These are phyloP conservation scores for Zaprionus tsacasi DNA, from an alignment of 1,140 invertebrate species.

Conservation along the genomic window DNA sequence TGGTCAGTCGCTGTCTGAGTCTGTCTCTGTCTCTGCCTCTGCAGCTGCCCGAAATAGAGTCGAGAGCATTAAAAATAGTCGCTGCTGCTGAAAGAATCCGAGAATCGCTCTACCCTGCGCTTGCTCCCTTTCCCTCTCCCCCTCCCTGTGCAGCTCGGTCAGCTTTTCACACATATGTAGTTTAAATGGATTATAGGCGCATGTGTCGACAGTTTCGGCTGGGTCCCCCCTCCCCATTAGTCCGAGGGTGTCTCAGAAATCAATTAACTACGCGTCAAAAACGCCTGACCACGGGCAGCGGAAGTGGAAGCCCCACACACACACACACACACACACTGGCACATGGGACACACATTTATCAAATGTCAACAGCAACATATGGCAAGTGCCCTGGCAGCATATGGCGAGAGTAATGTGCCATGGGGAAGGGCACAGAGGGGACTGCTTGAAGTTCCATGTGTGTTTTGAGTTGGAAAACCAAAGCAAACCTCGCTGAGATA, in stretches of 20 bases:
- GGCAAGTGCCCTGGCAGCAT: conserved; percentile 41
- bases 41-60: conserved; percentile 58
- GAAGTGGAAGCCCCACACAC: conserved; percentile 42
- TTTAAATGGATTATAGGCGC: conserved; percentile 73
- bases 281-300: conserved; percentile 55
- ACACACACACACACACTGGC: not conserved
- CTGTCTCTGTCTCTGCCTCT: conserved; percentile 5
- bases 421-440: not conserved
- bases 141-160: too few species aligned
- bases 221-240: conserved; percentile 5
- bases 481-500: not conserved
- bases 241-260: conserved; percentile 61
- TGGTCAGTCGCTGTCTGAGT: not conserved
- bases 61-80: conserved; percentile 39
- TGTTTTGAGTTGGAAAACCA: not conserved
- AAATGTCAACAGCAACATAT: conserved; percentile 65
- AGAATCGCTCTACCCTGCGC: not conserved
- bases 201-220: conserved; percentile 44
- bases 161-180: conserved; percentile 21
- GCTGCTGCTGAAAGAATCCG: conserved; percentile 26
- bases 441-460: not conserved
- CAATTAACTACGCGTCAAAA: conserved; percentile 74
- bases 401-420: conserved; percentile 23
- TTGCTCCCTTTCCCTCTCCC: not conserved
- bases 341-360: conserved; percentile 61